Base-by-base conservation (phyloP, 1,140 invertebrate genomes). In the Gryon sp. region DNA sequence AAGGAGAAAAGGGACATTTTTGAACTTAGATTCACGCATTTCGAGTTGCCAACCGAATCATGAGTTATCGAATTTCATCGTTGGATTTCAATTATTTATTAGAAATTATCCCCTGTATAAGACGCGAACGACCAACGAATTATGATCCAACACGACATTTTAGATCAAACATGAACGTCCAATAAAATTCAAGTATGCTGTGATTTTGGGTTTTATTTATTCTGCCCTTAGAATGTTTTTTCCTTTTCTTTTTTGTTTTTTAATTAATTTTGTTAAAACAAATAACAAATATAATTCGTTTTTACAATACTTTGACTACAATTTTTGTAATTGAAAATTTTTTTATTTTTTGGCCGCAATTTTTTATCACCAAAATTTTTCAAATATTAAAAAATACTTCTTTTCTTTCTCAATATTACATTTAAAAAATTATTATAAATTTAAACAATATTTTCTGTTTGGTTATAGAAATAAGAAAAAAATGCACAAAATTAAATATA, bases 141-240 rank as follows among this genome's bases (percentile, higher is more conserved):
- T n/a, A 45, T 68, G 40, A 75, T 65, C 52, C 34, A 32, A 46
- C 48, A 48, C 55, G 50, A 76, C 63, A 75, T 76, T n/a, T 75
- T 68, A 76, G 50, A 48, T 68, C 73, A 63, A 53, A 36, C n/a
- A 69, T 76, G 68, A 76, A 76, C 73, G 63, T 76, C 73, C 73
- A 76, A 76, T 76, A 76, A 76, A 75, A 69, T 63, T 76, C 63
- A 63, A 76, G 55, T 76, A 63, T 76, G 73, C 73, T 63, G 73
- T 76, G 73, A 69, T 24, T 0, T 26, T 1, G 11, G 11, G 7
- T 20, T 63, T 52, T 4, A n/a, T 24, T 62, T 46, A 15, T 38
- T 16, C 34, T 38, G 6, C 18, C 2, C 24, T 45, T 45, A 24
- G 3, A 24, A 24, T 45, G n/a, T n/a, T n/a, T n/a, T n/a, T n/a